Evolutionary conservation across 2,888 invertebrate genomes (phyloP).

Genomic region (Ennomos erosarius): DNA sequence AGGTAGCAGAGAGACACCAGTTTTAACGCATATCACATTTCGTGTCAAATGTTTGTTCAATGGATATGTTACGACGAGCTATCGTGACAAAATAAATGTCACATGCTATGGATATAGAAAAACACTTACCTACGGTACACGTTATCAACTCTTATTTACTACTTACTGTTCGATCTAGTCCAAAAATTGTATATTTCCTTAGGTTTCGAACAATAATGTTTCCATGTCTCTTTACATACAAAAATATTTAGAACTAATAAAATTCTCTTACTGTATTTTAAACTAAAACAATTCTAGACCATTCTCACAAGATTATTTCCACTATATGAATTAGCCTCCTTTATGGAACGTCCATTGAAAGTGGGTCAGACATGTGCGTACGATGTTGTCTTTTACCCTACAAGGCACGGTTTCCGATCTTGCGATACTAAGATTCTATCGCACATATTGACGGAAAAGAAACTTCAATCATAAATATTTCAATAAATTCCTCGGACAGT

Average conservation of each 20-base stretch:
- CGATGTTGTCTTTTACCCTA: constrained; percentile 65
- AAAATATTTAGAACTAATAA: too few relatives aligned
- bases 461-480: constrained; percentile 42
- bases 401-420: constrained; percentile 66
- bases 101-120: constrained; percentile 32
- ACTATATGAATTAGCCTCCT: constrained; percentile 11
- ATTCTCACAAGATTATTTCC: constrained; percentile 4
- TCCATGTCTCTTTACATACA: too few relatives aligned
- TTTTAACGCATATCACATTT: constrained; percentile 32
- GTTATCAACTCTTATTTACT: not conserved
- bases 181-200: too few relatives aligned
- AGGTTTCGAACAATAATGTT: too few relatives aligned
- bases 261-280: too few relatives aligned
- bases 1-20: constrained; percentile 23
- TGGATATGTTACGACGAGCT: constrained; percentile 24
- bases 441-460: constrained; percentile 34
- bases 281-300: too few relatives aligned
- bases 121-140: constrained; percentile 2
- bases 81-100: constrained; percentile 36
- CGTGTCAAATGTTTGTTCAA: constrained; percentile 37
- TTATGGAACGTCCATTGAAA: constrained; percentile 47
- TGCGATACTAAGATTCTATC: constrained; percentile 31
- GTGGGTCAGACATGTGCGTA: constrained; percentile 67
- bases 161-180: too few relatives aligned
- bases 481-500: constrained; percentile 25